phyloP scores from a whole-genome alignment of 2,113 vertebrate species.

The Butorides virescens region DNA sequence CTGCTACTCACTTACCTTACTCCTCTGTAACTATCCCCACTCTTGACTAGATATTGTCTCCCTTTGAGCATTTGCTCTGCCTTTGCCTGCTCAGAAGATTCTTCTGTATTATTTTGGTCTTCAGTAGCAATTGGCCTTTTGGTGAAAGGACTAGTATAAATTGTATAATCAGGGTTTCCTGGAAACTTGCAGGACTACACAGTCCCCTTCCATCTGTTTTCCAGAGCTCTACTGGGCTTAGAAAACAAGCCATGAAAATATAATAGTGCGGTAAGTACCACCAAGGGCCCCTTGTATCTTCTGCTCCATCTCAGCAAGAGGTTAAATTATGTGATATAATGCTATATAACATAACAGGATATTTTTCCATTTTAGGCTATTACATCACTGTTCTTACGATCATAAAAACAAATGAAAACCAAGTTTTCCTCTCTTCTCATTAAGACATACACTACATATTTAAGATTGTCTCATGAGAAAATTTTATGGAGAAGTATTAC shows the following conservation, averaged over 20 bases:
- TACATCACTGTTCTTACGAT: background rate
- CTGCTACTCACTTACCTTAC: background rate
- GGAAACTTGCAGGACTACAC: background rate
- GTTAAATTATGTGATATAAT: background rate
- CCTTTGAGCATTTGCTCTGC: background rate
- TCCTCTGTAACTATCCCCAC: background rate
- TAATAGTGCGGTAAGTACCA: background rate
- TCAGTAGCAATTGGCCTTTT: background rate
- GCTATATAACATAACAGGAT: background rate
- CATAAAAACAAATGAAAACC: conserved; percentile 33
- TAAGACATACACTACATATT: background rate
- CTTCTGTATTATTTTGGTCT: background rate
- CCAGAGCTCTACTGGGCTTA: background rate
- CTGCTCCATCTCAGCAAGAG: background rate
- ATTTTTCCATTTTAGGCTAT: conserved; percentile 1
- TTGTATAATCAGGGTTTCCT: background rate
- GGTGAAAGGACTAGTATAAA: background rate
- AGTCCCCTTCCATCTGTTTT: background rate
- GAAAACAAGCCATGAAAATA: background rate
- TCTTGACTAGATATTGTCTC: background rate
- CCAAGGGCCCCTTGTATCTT: background rate
- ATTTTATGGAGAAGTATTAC: background rate
- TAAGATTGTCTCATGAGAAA: background rate
- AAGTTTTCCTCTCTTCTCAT: background rate
- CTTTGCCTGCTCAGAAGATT: background rate